Evolutionary conservation across 2,113 vertebrate species (phyloP).

Genomic region (Heterotis niloticus): DNA sequence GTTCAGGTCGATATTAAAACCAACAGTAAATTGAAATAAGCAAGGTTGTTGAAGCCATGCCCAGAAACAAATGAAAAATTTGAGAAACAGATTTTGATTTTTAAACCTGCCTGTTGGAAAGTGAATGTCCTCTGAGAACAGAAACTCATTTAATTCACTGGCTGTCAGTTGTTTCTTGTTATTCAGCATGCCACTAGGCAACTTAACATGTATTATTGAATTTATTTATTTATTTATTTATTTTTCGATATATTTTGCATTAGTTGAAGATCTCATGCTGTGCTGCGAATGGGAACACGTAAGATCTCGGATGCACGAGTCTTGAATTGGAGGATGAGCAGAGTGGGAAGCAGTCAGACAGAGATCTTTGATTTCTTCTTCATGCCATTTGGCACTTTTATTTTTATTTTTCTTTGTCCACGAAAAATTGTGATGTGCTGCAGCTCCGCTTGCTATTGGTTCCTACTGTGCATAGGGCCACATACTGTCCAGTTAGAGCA

Average conservation of each 20-base stretch:
- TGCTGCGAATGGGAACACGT: background rate
- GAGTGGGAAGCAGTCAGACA: background rate
- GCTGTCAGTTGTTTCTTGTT: conserved; percentile 17
- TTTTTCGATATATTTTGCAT: background rate
- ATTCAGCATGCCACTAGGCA: background rate
- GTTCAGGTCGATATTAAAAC: background rate
- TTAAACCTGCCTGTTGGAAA: background rate
- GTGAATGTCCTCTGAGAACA: background rate
- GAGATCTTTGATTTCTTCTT: background rate
- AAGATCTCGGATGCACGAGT: no score
- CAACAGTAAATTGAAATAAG: background rate
- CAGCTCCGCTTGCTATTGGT: background rate
- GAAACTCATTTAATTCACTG: conserved; percentile 18
- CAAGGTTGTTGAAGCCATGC: background rate
- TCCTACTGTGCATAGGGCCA: background rate
- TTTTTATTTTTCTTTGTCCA: background rate
- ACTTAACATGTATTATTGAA: conserved; percentile 26
- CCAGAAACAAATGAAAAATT: conserved; percentile 6
- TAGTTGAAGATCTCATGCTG: conserved; percentile 12
- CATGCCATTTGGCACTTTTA: background rate
- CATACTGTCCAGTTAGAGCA: conserved; percentile 18
- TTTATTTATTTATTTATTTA: conserved; percentile 2
- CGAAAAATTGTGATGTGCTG: background rate
- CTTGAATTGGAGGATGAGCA: background rate
- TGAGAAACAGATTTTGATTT: conserved; percentile 6